Percentiles rank a stretch among this genome's conserved stretches.
Evolutionary conservation across 1,140 invertebrate genomes (phyloP).

Genomic region (Elymnias hypermnestra): DNA sequence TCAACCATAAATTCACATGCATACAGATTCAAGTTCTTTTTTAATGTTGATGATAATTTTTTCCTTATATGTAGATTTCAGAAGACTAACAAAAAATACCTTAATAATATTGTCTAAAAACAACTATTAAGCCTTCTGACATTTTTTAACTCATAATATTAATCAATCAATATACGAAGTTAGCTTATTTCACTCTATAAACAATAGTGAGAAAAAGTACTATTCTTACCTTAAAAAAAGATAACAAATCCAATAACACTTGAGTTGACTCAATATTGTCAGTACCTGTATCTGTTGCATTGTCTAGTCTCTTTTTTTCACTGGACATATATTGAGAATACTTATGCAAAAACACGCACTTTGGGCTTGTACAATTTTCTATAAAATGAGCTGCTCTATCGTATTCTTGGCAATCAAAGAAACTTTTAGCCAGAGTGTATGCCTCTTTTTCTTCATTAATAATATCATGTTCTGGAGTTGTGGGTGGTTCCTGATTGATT

Average conservation of each 20-base stretch:
- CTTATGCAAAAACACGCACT: constrained; percentile 85
- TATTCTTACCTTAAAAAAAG: constrained; percentile 71
- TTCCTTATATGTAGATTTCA: no score
- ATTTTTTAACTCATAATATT: neutral
- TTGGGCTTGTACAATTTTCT: constrained; percentile 80
- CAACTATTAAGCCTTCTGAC: no score
- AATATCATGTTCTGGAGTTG: constrained; percentile 56
- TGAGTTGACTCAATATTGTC: constrained; percentile 64
- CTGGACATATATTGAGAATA: constrained; percentile 92
- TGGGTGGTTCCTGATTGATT: constrained; percentile 59
- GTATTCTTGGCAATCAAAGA: constrained; percentile 95
- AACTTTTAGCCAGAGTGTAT: constrained; percentile 90
- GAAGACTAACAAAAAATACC: no score
- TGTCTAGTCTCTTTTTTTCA: constrained; percentile 92
- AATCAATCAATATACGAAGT: no score
- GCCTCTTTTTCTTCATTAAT: constrained; percentile 80
- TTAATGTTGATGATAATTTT: no score
- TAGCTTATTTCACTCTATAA: no score
- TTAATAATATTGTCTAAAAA: no score
- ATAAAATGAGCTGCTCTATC: constrained; percentile 92
- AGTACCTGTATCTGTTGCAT: constrained; percentile 84
- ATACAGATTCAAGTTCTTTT: no score
- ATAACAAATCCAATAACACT: constrained; percentile 60
- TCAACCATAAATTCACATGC: no score
- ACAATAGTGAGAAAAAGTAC: no score